phyloP scores from a whole-genome alignment of 2,797 vertebrate species.

The Tauraco hartlaubi region DNA sequence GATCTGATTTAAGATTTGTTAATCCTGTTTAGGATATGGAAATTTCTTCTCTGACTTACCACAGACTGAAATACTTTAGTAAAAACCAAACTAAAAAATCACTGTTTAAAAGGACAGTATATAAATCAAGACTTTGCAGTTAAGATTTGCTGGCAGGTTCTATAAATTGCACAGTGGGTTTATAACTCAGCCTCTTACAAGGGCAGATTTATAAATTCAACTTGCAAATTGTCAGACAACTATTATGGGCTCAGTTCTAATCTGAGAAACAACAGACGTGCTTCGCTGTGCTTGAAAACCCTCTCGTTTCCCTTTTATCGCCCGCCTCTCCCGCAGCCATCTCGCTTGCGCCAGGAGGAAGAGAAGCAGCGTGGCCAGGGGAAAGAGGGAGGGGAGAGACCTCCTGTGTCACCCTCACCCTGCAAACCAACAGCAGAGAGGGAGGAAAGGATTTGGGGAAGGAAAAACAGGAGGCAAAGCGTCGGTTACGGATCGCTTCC shows the following conservation, averaged over 20 bases:
- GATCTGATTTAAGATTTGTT: conserved; percentile 77
- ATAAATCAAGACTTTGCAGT: conserved; percentile 71
- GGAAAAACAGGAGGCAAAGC: not conserved
- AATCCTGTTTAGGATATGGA: conserved; percentile 64
- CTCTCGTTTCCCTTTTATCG: not conserved
- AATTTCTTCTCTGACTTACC: conserved; percentile 69
- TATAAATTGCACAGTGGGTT: conserved; percentile 72
- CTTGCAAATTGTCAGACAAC: conserved; percentile 73
- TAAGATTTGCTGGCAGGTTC: conserved; percentile 68
- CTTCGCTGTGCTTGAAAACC: not conserved
- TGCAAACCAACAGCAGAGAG: not conserved
- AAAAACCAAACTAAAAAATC: conserved; percentile 41
- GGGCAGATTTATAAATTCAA: conserved; percentile 75
- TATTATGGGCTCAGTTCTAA: conserved; percentile 59
- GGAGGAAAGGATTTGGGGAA: not conserved
- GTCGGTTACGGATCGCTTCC: not conserved
- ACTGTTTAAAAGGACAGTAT: conserved; percentile 54
- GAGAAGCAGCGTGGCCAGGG: not conserved
- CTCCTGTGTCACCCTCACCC: not conserved
- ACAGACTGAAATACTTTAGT: conserved; percentile 58
- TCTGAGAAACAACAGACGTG: conserved; percentile 69
- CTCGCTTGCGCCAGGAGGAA: not conserved
- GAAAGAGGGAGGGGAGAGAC: not conserved
- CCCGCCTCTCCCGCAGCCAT: not conserved
- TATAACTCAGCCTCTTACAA: conserved; percentile 67